Base-by-base conservation (phyloP, 1,140 invertebrate genomes). In the Potamilus streckersoni region DNA sequence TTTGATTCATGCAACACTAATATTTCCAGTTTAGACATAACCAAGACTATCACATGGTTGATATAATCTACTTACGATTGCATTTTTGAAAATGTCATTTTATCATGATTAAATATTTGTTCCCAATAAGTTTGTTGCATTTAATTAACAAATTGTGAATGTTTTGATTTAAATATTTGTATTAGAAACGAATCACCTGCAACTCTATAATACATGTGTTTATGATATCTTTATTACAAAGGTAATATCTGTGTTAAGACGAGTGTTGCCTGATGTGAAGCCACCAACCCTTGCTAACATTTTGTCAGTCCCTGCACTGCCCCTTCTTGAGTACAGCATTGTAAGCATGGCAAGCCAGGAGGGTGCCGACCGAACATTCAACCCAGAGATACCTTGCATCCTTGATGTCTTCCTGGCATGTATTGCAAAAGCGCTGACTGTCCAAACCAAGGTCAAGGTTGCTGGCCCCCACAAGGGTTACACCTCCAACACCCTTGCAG, bases 401-500 rank as follows among this genome's bases (percentile, higher is more conserved):
- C 89, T 97, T 65, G 96, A 97, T 85, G 94, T 97, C 31, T 95
- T 97, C 84, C 88, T 97, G 55, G 94, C 95, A 69, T 94, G 95
- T 72, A 95, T 97, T 59, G 94, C 95, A 13, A 97, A 97, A 89
- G 92, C 95, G 1, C 87, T 97, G 56, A 94, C 94, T 56, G 92
- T 98, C 11, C 96, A 97, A 90, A 94, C 96, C 0, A 96, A 96
- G 91, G 91, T 95, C 5, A 96, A 96, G 90, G 92, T 91, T 20
- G 92, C 93, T 80, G 92, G 93, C 78, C 92, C 84, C 55, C 79
- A 81, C 55, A 94, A 95, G 87, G 93, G 93, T 61, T 82, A 94
- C 64, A 92, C 92, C 80, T 91, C 92, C 0, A 90, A 92, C 66
- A 91, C 92, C 1, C 86, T 94, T 59, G 92, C 92, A 64, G 92